Percentiles rank a stretch among this genome's conserved stretches.
These are phyloP conservation scores for Diplogasteroides magnus DNA, from an alignment of 1,140 invertebrate genomes.

Conservation along the genomic window DNA sequence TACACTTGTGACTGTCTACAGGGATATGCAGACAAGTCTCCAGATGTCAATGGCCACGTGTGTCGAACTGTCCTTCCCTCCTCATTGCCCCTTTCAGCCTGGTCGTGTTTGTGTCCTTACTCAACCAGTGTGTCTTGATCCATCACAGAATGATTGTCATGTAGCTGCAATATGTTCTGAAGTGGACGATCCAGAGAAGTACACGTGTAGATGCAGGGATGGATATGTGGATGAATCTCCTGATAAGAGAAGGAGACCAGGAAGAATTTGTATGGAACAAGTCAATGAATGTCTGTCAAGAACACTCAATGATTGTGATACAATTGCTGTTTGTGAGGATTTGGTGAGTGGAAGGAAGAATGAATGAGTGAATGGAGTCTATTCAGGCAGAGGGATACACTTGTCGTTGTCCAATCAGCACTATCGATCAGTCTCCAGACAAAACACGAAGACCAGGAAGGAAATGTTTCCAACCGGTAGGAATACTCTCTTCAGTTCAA, in stretches of 20 bases:
- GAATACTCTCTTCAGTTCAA: not conserved
- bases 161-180: constrained; percentile 51
- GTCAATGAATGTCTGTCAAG: constrained; percentile 54
- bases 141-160: constrained; percentile 49
- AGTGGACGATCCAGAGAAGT: constrained; percentile 31
- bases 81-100: constrained; percentile 10
- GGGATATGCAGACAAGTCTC: constrained; percentile 48
- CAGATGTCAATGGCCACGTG: constrained; percentile 24
- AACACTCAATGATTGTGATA: constrained; percentile 51
- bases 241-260: constrained; percentile 37
- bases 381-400: constrained; percentile 43
- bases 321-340: constrained; percentile 52
- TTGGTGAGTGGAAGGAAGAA: not conserved
- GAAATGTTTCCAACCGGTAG: constrained; percentile 4
- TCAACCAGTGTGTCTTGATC: constrained; percentile 50
- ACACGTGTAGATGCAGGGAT: constrained; percentile 37
- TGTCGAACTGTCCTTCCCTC: not conserved
- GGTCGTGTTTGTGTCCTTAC: constrained; percentile 38
- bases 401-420: constrained; percentile 47
- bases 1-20: constrained; percentile 53
- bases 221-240: constrained; percentile 51
- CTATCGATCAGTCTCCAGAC: constrained; percentile 53
- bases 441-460: constrained; percentile 20
- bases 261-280: constrained; percentile 11
- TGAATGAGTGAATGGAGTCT: not conserved